phyloP scores from a whole-genome alignment of 2,113 vertebrate species.

The Odocoileus hemionus region DNA sequence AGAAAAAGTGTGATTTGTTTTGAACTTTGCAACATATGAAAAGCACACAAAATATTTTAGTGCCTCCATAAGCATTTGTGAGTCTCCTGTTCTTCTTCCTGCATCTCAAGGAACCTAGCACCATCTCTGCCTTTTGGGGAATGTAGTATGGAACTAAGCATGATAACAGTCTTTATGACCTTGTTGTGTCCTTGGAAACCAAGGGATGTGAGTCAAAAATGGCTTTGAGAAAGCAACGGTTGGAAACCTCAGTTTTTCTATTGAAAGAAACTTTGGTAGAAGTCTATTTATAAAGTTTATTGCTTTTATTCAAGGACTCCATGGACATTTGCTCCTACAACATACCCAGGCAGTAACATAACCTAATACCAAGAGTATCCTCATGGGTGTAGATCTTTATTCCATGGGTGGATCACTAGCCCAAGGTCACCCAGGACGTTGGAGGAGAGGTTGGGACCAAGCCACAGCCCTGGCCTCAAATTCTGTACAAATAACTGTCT shows the following conservation, averaged over 20 bases:
- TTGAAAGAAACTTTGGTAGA: neutral
- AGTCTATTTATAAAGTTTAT: neutral
- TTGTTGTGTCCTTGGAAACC: neutral
- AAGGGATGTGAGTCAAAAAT: constrained; percentile 20
- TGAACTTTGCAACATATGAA: constrained; percentile 38
- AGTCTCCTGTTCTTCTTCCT: neutral
- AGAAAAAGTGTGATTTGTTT: neutral
- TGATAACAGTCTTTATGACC: neutral
- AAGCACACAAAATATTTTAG: constrained; percentile 21
- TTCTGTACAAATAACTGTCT: neutral
- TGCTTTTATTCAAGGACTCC: neutral
- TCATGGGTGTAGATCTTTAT: neutral
- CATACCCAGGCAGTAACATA: neutral
- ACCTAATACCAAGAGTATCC: neutral
- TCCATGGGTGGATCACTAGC: neutral
- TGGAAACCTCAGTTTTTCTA: constrained; percentile 23
- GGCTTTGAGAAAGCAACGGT: neutral
- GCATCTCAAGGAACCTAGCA: neutral
- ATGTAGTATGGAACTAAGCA: constrained; percentile 3
- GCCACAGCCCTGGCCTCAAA: neutral
- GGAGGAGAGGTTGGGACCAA: neutral
- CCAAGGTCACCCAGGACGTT: neutral
- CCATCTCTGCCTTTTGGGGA: neutral
- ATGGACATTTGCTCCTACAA: neutral
- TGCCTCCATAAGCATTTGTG: constrained; percentile 8